Evolutionary conservation across 2,113 vertebrate genomes (phyloP).

Genomic region (Pholis gunnellus): DNA sequence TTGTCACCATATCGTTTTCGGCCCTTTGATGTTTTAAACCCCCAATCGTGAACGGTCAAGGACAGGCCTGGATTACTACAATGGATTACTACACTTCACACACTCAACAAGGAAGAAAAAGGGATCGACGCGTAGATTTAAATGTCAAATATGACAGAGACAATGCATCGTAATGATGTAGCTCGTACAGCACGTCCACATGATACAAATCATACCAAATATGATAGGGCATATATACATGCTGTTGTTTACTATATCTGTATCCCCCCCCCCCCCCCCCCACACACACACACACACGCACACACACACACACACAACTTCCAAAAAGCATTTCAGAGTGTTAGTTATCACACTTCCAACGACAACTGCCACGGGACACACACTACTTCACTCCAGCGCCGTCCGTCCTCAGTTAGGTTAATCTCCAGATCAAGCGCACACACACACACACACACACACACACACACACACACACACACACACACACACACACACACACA

Average conservation of each 20-base stretch:
- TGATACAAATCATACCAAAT: not conserved
- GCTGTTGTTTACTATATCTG: constrained; percentile 39
- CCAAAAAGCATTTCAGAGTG: constrained; percentile 45
- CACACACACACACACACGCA: too few species aligned
- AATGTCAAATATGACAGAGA: constrained; percentile 46
- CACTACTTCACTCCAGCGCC: constrained; percentile 36
- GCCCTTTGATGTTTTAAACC: constrained; percentile 79
- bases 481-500: constrained; percentile 41
- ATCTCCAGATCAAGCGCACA: constrained; percentile 80
- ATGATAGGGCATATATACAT: not conserved
- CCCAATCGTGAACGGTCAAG: constrained; percentile 68
- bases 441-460: constrained; percentile 27
- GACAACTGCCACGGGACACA: constrained; percentile 71
- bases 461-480: constrained; percentile 30
- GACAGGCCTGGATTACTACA: constrained; percentile 69
- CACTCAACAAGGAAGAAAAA: constrained; percentile 31
- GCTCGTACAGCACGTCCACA: not conserved
- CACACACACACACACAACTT: too few species aligned
- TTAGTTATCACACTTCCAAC: constrained; percentile 49
- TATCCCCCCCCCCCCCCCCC: constrained; percentile 16
- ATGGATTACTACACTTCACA: constrained; percentile 70
- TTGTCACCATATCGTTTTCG: constrained; percentile 71
- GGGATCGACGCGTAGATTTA: constrained; percentile 31
- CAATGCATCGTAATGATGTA: constrained; percentile 17
- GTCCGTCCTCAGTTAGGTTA: constrained; percentile 73